Conservation (phyloP, 2,113 vertebrate genomes). For the Heterotilapia buettikoferi region DNA sequence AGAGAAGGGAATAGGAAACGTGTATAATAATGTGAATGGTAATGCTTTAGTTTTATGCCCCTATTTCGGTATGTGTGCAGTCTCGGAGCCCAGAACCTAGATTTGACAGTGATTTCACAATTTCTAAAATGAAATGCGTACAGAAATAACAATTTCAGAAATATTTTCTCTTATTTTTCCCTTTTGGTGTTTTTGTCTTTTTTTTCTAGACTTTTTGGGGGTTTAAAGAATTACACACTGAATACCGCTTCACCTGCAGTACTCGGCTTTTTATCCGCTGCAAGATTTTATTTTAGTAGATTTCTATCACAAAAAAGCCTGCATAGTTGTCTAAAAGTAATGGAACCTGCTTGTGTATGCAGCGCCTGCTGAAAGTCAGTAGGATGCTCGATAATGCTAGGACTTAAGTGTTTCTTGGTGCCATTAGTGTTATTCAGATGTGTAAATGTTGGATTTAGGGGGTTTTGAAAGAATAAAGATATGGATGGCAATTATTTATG, state of each 20-base stretch:
- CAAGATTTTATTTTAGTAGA: conserved; percentile 28
- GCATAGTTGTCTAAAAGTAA: conserved; percentile 44
- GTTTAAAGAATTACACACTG: conserved; percentile 56
- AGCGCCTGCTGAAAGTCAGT: background rate
- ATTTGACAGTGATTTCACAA: conserved; percentile 62
- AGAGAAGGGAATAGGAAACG: conserved; percentile 62
- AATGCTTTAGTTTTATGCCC: conserved; percentile 67
- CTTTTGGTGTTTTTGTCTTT: conserved; percentile 42
- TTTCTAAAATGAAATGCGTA: conserved; percentile 56
- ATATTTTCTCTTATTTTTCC: conserved; percentile 23
- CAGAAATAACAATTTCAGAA: conserved; percentile 42
- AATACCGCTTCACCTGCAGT: conserved; percentile 38
- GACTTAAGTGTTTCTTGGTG: background rate
- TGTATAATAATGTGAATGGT: conserved; percentile 68
- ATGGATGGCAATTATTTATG: background rate
- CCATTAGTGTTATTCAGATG: background rate
- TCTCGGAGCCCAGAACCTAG: conserved; percentile 33
- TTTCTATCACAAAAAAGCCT: conserved; percentile 16
- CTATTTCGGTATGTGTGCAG: conserved; percentile 37
- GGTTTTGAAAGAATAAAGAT: background rate
- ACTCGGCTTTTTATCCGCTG: conserved; percentile 35
- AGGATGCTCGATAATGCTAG: background rate
- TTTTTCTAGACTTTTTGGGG: conserved; percentile 25
- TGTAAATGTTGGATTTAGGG: background rate
- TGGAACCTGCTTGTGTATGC: conserved; percentile 8